Evolutionary conservation across 2,888 invertebrate species (phyloP).

Genomic region (Ametastegia equiseti): DNA sequence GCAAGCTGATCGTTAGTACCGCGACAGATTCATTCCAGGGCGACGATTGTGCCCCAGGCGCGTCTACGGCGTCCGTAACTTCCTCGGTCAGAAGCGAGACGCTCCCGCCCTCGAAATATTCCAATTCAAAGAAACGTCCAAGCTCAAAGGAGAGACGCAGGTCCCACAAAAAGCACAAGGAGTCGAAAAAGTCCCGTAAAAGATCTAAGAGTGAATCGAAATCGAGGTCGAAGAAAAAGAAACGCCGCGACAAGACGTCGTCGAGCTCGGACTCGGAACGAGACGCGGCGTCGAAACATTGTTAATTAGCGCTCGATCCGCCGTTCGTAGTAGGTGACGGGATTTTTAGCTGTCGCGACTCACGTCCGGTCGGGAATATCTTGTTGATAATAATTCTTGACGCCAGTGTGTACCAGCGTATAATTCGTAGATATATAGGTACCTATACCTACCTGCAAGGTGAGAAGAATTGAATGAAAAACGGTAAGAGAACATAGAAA

Average conservation of each 20-base stretch:
- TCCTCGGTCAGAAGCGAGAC: constrained; percentile 37
- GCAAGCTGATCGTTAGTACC: constrained; percentile 41
- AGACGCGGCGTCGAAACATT: not conserved
- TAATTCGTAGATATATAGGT: constrained; percentile 17
- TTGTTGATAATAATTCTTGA: constrained; percentile 27
- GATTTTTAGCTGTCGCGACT: not conserved
- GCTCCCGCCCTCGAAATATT: constrained; percentile 58
- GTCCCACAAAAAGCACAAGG: constrained; percentile 61
- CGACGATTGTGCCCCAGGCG: constrained; percentile 44
- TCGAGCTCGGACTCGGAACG: constrained; percentile 52
- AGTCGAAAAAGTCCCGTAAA: constrained; percentile 56
- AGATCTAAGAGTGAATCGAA: constrained; percentile 64
- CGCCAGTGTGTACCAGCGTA: constrained; percentile 3
- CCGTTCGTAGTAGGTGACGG: not conserved
- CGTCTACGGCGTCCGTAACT: constrained; percentile 35
- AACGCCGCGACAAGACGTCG: constrained; percentile 53
- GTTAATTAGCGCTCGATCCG: constrained; percentile 5
- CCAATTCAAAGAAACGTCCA: constrained; percentile 53
- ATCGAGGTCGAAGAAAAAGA: constrained; percentile 59
- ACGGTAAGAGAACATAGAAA: not conserved
- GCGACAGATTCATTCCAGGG: constrained; percentile 49
- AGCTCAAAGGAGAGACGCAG: constrained; percentile 58
- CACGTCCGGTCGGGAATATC: not conserved
- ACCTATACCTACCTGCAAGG: not conserved
- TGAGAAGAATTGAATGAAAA: not conserved